phyloP scores from a whole-genome alignment of 2,888 invertebrate genomes.

The Petrolisthes cinctipes region DNA sequence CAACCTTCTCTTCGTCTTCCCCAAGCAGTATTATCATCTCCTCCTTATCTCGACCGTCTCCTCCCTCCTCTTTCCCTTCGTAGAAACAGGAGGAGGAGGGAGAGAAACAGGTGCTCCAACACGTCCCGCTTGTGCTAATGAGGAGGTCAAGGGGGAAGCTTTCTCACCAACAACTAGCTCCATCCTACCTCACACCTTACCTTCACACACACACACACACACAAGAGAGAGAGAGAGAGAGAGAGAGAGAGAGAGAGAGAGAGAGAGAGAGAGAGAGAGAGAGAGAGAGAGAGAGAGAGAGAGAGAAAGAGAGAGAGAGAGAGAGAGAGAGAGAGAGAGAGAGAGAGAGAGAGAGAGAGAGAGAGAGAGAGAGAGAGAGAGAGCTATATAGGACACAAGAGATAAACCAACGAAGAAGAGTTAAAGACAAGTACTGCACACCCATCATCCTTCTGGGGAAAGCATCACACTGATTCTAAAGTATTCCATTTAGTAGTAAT shows the following conservation, averaged over 20 bases:
- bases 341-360: slow-evolving; percentile 18
- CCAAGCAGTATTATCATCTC: no score
- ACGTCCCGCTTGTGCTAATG: neutral
- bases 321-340: slow-evolving; percentile 25
- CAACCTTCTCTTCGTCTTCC: no score
- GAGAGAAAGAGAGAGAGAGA: slow-evolving; percentile 17
- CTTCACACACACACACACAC: slow-evolving; percentile 21
- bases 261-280: slow-evolving; percentile 4
- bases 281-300: slow-evolving; percentile 3
- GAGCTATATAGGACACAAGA: neutral
- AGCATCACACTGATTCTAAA: neutral
- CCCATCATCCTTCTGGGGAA: neutral
- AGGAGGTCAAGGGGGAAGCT: no score
- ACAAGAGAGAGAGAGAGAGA: neutral
- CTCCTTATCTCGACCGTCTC: no score
- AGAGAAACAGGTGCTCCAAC: neutral
- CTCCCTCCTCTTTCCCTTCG: no score
- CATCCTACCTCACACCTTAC: neutral
- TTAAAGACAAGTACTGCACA: neutral
- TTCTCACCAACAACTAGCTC: neutral
- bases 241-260: neutral
- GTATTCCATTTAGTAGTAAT: no score
- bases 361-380: neutral
- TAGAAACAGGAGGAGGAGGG: neutral
- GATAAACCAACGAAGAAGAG: neutral